Evolutionary conservation across 2,797 vertebrate species (phyloP).

Genomic region (Coilia nasus): DNA sequence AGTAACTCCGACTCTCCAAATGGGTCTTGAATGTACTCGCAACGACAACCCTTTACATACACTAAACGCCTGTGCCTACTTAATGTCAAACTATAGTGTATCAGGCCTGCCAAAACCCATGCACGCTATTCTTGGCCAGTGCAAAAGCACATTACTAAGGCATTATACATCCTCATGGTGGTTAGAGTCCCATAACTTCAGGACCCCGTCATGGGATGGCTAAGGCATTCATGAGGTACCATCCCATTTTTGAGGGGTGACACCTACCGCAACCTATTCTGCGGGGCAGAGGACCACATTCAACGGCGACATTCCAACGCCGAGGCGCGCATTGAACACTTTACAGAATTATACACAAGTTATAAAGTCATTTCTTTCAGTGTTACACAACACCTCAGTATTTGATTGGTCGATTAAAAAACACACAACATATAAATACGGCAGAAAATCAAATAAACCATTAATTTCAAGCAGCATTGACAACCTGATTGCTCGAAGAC

Average conservation of each 20-base stretch:
- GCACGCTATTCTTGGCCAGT: not conserved
- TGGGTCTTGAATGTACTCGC: not conserved
- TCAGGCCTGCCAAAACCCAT: not conserved
- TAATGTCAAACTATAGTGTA: not conserved
- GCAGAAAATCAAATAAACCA: not conserved
- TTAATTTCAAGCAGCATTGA: not conserved
- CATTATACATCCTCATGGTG: not conserved
- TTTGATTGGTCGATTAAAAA: not conserved
- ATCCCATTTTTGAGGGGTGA: not conserved
- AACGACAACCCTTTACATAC: not conserved
- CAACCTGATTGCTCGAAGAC: not conserved
- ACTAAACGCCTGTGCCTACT: not conserved
- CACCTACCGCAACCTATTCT: not conserved
- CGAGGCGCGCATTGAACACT: not conserved
- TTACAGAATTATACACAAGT: not conserved
- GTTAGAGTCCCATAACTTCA: not conserved
- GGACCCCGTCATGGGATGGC: not conserved
- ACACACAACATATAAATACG: not conserved
- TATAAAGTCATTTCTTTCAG: not conserved
- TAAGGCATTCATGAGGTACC: not conserved
- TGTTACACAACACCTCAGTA: not conserved
- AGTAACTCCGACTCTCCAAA: not conserved
- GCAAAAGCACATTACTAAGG: not conserved
- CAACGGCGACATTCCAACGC: not conserved
- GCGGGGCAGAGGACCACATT: not conserved